Conservation (phyloP, 2,888 invertebrate species). For the Chamaedrilus cognettii region DNA sequence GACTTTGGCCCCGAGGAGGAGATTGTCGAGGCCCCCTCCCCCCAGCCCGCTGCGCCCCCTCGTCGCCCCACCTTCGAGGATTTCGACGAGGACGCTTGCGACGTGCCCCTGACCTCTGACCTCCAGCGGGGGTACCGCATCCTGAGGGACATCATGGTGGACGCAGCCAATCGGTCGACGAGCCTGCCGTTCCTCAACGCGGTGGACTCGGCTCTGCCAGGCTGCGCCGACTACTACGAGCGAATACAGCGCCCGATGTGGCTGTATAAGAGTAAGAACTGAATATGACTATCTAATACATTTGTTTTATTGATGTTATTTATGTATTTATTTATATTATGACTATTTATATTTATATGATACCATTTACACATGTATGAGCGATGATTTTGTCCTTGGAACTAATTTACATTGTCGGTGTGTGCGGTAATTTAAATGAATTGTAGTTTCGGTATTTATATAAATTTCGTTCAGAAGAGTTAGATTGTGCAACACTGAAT, state of each 20-base stretch:
- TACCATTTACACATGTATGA: no score
- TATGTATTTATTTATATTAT: no score
- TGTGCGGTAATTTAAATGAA: no score
- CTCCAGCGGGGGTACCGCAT: conserved; percentile 57
- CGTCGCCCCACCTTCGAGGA: neutral
- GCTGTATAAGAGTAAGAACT: conserved; percentile 62
- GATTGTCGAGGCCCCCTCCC: conserved; percentile 7
- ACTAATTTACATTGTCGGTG: no score
- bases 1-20: conserved; percentile 24
- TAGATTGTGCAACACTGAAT: no score
- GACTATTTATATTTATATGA: no score
- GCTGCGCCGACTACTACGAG: conserved; percentile 59
- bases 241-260: conserved; percentile 61
- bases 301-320: no score
- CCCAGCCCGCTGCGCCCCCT: neutral
- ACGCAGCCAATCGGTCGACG: conserved; percentile 55
- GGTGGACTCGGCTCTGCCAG: conserved; percentile 56
- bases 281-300: no score
- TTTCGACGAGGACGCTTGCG: conserved; percentile 6
- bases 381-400: no score
- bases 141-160: conserved; percentile 58
- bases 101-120: conserved; percentile 35
- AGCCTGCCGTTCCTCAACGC: conserved; percentile 60
- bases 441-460: no score
- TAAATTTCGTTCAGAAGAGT: no score